These are phyloP conservation scores for Athripsodes cinereus DNA, from an alignment of 2,888 invertebrate species.

Conservation along the genomic window DNA sequence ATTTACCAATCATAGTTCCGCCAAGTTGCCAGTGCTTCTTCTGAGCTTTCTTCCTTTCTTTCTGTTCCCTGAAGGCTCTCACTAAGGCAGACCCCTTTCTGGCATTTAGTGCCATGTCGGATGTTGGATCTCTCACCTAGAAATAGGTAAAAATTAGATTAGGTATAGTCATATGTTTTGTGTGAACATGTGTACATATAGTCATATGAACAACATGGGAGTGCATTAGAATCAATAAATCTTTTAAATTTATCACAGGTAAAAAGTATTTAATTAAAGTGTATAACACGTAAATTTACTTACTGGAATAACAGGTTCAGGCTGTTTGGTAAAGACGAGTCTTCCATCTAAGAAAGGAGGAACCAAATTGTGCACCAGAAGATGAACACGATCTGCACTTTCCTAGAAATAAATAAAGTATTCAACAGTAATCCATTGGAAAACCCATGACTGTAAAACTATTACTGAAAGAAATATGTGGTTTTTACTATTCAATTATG, in stretches of 20 bases:
- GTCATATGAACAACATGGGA: too few species aligned
- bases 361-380: slow-evolving; percentile 95
- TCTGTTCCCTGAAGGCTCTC: slow-evolving; percentile 87
- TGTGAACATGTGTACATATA: too few species aligned
- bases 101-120: slow-evolving; percentile 95
- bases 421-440: too few species aligned
- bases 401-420: slow-evolving; percentile 46
- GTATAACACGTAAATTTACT: too few species aligned
- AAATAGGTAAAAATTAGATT: slow-evolving; percentile 1
- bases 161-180: too few species aligned
- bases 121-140: slow-evolving; percentile 82
- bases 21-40: slow-evolving; percentile 99
- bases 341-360: slow-evolving; percentile 98
- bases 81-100: slow-evolving; percentile 92
- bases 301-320: slow-evolving; percentile 96
- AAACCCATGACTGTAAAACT: too few species aligned
- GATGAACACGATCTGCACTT: slow-evolving; percentile 88
- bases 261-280: too few species aligned
- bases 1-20: slow-evolving; percentile 79
- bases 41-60: slow-evolving; percentile 93
- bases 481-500: too few species aligned
- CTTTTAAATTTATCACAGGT: too few species aligned
- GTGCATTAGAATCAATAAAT: too few species aligned
- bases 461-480: too few species aligned
- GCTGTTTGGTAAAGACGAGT: slow-evolving; percentile 98